phyloP scores from a whole-genome alignment of 2,113 vertebrate species.

The Cyphomyrus plagiostoma region DNA sequence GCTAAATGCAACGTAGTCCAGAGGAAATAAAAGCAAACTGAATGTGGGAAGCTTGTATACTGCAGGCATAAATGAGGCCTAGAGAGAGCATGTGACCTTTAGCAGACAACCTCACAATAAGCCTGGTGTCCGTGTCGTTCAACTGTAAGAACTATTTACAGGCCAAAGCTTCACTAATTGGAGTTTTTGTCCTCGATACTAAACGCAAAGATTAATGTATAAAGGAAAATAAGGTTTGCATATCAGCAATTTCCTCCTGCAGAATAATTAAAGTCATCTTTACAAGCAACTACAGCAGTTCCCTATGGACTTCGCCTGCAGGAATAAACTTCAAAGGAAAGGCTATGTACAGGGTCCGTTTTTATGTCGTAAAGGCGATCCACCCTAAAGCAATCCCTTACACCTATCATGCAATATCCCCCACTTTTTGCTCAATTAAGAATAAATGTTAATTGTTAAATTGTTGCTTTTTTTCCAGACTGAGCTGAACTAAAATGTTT shows the following conservation, averaged over 20 bases:
- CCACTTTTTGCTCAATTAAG: background rate
- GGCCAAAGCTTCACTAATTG: background rate
- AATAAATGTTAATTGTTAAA: background rate
- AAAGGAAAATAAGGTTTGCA: background rate
- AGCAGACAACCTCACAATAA: background rate
- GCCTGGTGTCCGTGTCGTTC: background rate
- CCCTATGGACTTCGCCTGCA: background rate
- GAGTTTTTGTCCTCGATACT: background rate
- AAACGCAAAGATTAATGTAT: background rate
- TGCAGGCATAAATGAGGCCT: background rate
- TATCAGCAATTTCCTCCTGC: background rate
- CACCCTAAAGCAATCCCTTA: background rate
- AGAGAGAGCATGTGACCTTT: background rate
- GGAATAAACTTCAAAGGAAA: background rate
- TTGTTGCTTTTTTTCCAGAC: background rate
- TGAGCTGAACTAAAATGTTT: background rate
- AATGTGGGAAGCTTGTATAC: background rate
- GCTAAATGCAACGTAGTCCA: background rate
- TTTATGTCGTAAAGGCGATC: background rate
- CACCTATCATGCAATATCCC: background rate
- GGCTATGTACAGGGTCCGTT: background rate
- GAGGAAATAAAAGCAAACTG: background rate
- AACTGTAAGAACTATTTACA: background rate
- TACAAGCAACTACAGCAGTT: background rate
- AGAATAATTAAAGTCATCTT: background rate